Conservation (phyloP, 1,140 invertebrate genomes). For the Musca domestica region DNA sequence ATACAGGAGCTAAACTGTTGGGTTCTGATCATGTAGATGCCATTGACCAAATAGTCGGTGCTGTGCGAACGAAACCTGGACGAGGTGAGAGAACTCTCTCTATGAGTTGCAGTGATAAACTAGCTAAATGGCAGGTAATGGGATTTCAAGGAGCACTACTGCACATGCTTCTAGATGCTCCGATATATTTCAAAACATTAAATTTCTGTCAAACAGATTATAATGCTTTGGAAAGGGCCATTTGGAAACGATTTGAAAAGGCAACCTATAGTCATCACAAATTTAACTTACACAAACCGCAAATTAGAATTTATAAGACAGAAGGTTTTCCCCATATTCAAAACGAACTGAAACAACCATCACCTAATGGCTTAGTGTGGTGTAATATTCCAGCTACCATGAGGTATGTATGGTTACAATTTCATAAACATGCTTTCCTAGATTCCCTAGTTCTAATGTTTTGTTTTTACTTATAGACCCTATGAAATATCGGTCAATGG, state of each 20-base stretch:
- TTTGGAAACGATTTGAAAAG: slow-evolving; percentile 57
- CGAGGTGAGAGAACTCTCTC: slow-evolving; percentile 85
- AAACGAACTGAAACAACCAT: slow-evolving; percentile 55
- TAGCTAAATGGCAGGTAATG: slow-evolving; percentile 82
- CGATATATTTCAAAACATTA: slow-evolving; percentile 70
- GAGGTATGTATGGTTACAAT: slow-evolving; percentile 29
- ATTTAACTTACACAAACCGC: slow-evolving; percentile 38
- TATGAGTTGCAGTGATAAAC: slow-evolving; percentile 91
- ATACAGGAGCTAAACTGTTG: slow-evolving; percentile 88
- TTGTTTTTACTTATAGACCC: slow-evolving; percentile 55
- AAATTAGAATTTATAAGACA: slow-evolving; percentile 49
- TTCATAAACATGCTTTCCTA: not conserved
- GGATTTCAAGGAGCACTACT: slow-evolving; percentile 81
- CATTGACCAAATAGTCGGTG: slow-evolving; percentile 59
- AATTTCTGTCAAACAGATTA: slow-evolving; percentile 69
- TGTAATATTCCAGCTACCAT: slow-evolving; percentile 55
- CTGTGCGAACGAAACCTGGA: slow-evolving; percentile 87
- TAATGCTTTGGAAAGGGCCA: slow-evolving; percentile 65
- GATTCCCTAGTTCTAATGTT: slow-evolving; percentile 5
- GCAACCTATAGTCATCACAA: slow-evolving; percentile 30
- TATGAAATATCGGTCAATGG: slow-evolving; percentile 78
- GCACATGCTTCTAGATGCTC: slow-evolving; percentile 64
- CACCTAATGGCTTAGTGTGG: slow-evolving; percentile 65
- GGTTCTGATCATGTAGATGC: slow-evolving; percentile 55
- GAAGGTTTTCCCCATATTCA: slow-evolving; percentile 56